Evolutionary conservation across 2,888 invertebrate genomes (phyloP), one percentile per base, ranked within the genome.

Genomic region (Brachyopa scutellaris): DNA sequence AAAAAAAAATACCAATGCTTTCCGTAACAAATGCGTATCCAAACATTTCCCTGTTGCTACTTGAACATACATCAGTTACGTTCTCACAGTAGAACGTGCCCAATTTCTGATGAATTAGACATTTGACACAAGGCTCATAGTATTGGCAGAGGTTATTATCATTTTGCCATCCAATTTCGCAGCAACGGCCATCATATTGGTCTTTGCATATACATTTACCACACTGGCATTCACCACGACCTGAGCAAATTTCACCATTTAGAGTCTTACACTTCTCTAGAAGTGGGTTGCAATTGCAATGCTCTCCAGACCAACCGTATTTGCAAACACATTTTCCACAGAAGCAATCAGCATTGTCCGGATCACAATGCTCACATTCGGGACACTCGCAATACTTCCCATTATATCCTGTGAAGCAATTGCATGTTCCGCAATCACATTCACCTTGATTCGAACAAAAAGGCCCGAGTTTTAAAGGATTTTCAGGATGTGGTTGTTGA

Each of bases 371-470:
- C 57, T 90, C 84, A 84, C 94, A 94, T 0, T 91, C 90, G 40
- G 91, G 90, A 87, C 94, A 94, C 88, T 94, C 93, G 86, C 94
- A 94, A 87, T 90, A 94, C 17, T 91, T 89, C 11, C 94, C 94
- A 57, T 86, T 91, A 85, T 89, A 93, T 1, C 93, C 93, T 0
- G 86, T 85, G 86, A 93, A 93, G 87, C 97, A 97, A 19, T 90
- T 90, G 88, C 97, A 97, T 70, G 90, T 90, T 29, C 96, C 95
- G 87, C 96, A 97, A 45, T 93, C 91, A 88, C 97, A 97, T 84
- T 94, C 93, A 0, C 97, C 97, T 3, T 93, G 93, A 70, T 94
- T 94, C 0, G 94, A 94, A 87, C 95, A 95, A 80, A 92, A 90
- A 0, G 91, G 89, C 38, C 90, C 90, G 0, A 91, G 87, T 26